phyloP scores from a whole-genome alignment of 2,888 invertebrate species.

The Coleophora deauratella region DNA sequence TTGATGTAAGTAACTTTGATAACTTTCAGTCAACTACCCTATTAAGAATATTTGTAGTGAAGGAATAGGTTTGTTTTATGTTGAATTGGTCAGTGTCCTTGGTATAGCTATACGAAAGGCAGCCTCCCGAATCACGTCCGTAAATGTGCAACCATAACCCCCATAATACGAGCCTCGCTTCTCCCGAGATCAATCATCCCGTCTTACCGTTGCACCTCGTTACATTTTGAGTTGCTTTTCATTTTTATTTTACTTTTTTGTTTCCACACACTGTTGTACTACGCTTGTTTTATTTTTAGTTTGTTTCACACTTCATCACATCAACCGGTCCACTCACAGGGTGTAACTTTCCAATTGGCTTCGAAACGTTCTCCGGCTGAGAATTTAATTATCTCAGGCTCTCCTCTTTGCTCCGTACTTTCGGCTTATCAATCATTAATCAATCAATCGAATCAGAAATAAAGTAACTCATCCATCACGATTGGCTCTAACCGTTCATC shows the following conservation, averaged over 20 bases:
- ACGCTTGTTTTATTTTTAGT: constrained; percentile 70
- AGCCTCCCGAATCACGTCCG: constrained; percentile 45
- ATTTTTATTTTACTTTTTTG: constrained; percentile 57
- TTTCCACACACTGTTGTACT: constrained; percentile 59
- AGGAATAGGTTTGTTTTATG: too few relatives aligned
- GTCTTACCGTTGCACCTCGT: constrained; percentile 72
- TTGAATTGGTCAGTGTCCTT: neutral
- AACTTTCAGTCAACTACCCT: too few relatives aligned
- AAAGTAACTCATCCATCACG: constrained; percentile 70
- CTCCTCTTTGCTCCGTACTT: constrained; percentile 91
- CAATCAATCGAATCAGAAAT: constrained; percentile 31
- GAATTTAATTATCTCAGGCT: constrained; percentile 81
- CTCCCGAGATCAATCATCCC: constrained; percentile 68
- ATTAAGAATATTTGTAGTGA: too few relatives aligned
- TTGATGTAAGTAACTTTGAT: too few relatives aligned
- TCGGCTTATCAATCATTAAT: constrained; percentile 64
- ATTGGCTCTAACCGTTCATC: constrained; percentile 70
- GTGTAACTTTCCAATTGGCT: constrained; percentile 70
- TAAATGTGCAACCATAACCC: constrained; percentile 70
- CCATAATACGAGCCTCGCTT: constrained; percentile 66
- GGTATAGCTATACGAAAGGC: constrained; percentile 30
- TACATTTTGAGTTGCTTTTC: constrained; percentile 71
- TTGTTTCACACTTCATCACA: constrained; percentile 23
- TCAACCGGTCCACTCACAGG: constrained; percentile 73
- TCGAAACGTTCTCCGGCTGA: constrained; percentile 61